Evolutionary conservation across 2,797 vertebrate genomes (phyloP).

Genomic region (Leucoraja ocellata): DNA sequence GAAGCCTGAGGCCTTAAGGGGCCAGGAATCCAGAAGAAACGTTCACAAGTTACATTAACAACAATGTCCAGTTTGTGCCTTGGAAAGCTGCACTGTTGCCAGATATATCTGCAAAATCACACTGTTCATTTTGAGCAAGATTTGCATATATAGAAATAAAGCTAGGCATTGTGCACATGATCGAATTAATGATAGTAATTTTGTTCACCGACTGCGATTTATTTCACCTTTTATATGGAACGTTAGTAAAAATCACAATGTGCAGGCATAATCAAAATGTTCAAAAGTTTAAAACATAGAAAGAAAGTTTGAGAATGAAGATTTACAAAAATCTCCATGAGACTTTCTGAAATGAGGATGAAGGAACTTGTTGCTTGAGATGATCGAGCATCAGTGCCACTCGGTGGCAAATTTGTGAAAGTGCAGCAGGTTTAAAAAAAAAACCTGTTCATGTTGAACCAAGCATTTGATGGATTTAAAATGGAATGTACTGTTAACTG

Average conservation of each 20-base stretch:
- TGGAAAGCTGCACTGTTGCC: background rate
- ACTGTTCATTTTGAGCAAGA: background rate
- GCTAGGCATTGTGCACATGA: background rate
- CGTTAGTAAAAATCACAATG: background rate
- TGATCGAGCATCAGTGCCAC: background rate
- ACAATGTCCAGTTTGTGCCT: background rate
- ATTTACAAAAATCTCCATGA: background rate
- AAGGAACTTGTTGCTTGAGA: too few species aligned
- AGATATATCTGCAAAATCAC: background rate
- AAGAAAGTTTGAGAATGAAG: background rate
- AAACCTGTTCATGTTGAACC: background rate
- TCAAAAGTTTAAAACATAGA: background rate
- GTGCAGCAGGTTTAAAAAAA: background rate
- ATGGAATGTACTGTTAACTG: background rate
- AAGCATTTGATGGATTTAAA: background rate
- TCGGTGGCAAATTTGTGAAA: background rate
- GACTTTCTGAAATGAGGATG: background rate
- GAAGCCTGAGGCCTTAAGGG: background rate
- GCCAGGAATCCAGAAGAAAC: background rate
- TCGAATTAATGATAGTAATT: background rate
- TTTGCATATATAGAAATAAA: background rate
- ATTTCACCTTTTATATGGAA: background rate
- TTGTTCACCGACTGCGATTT: background rate
- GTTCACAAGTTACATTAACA: background rate
- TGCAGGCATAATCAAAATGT: too few species aligned